Base-by-base conservation (phyloP, 2,113 vertebrate species). In the Pseudois nayaur region DNA sequence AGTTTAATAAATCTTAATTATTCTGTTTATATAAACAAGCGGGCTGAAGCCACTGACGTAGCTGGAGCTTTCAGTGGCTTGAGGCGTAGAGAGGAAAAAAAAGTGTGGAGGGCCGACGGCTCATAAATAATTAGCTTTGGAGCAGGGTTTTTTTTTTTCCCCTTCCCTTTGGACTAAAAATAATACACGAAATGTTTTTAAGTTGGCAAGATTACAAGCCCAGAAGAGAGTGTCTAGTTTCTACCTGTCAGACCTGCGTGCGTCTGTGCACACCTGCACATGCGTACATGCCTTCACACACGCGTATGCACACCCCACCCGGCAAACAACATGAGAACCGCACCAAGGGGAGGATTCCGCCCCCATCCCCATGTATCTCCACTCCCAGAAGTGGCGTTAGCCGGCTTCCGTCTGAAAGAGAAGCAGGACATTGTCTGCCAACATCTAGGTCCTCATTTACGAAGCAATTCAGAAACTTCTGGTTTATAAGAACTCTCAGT, bases 1-100 rank as follows among this genome's bases (percentile, higher is more conserved):
- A 92, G 96, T 96, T 98, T 97, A 99, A 99, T 98, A 98, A 98
- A 98, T 98, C 97, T 96, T 98, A 98, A 98, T 98, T 97, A 98
- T 90, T 98, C 98, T 98, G 98, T 98, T 98, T 98, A 97, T 96
- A 97, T 93, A 98, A 98, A 99, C 97, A 98, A 98, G 96, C 96
- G 96, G 97, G 96, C 85, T 98, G 97, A 83, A 94, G 98, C 93
- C 0, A 8, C 87, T 97, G 97, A 97, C 59, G 36, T 92, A 90
- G 97, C 31, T 84, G 97, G 91, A 94, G 98, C 97, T 36, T 76
- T 45, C 96, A 96, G 81, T 98, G 98, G 96, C 86, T 87, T n/a
- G 45, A 89, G 91, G 83, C 89, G 43, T 21, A 15, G 15, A 95
- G 83, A 98, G 97, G 97, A 87, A 40, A 97, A 98, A 91, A 31